phyloP scores from a whole-genome alignment of 2,113 vertebrate genomes.

The Sisor rabdophorus region DNA sequence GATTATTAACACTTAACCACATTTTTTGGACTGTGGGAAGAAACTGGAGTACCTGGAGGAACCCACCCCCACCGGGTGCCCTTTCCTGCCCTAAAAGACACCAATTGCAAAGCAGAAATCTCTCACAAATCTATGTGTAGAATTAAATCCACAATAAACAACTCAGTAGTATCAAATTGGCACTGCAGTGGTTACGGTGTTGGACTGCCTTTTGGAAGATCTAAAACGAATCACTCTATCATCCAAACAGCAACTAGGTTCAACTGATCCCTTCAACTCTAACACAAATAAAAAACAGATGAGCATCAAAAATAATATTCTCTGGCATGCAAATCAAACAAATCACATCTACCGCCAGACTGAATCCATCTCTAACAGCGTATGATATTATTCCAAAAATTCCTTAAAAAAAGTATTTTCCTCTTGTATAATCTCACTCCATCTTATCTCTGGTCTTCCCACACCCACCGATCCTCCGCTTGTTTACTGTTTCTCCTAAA shows the following conservation, averaged over 20 bases:
- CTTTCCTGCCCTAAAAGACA: too few species aligned
- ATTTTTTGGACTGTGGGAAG: too few species aligned
- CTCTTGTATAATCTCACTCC: neutral
- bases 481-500: constrained; percentile 17
- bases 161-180: neutral
- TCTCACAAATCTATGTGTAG: neutral
- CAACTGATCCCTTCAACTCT: neutral
- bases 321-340: neutral
- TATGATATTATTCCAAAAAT: neutral
- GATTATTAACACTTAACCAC: too few species aligned
- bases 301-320: neutral
- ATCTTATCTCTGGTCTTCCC: constrained; percentile 33
- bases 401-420: neutral
- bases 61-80: too few species aligned
- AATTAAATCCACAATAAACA: neutral
- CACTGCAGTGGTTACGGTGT: neutral
- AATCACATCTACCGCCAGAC: neutral
- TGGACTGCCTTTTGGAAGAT: too few species aligned
- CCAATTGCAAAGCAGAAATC: too few species aligned
- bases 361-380: neutral
- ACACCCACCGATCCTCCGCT: constrained; percentile 14
- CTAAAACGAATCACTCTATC: neutral
- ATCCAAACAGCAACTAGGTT: neutral
- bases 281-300: neutral
- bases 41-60: too few species aligned